Evolutionary conservation across 2,888 invertebrate species (phyloP), one percentile per base, ranked within the genome.

Genomic region (Ochropacha duplaris): DNA sequence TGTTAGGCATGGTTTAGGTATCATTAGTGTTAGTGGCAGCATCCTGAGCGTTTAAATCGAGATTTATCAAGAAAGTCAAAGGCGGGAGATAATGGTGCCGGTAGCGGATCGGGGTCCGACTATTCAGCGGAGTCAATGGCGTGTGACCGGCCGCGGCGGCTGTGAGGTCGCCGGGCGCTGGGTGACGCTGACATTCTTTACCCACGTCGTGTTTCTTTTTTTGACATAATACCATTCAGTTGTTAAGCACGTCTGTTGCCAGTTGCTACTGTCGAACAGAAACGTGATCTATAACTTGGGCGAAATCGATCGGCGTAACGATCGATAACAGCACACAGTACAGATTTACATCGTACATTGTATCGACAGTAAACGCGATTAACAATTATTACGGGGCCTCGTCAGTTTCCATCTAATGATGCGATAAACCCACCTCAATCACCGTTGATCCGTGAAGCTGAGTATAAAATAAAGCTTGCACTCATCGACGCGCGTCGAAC

Each of bases 61-160:
- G 81, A 81, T 86, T 79, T 81, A 80, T 84, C 81, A 78, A 76
- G 72, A 77, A 72, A 77, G 73, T 74, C 73, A 78, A 74, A 74
- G 79, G 76, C 73, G 76, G 74, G 81, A 83, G 86, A 85, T 86
- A 84, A 83, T 78, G 44, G 76, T 83, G 83, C 77, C 83, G 83
- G 83, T 76, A 71, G 78, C 78, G 73, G 76, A 77, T 79, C 79
- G 79, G 72, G 44, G 77, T 71, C 74, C 76, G 78, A 77, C 90
- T 87, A 92, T 92, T 92, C 88, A 91, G 76, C 75, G 84, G 77
- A 86, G 81, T 78, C 92, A 92, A 88, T 91, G 91, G 92, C 83
- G 92, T 91, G 92, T 92, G 90, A 92, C 92, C 86, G 86, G 66
- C n/a, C n/a, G n/a, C 80, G 79, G 82, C 79, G 76, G 80, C 71